Evolutionary conservation across 2,797 vertebrate genomes (phyloP).

Genomic region (Melopsittacus undulatus): DNA sequence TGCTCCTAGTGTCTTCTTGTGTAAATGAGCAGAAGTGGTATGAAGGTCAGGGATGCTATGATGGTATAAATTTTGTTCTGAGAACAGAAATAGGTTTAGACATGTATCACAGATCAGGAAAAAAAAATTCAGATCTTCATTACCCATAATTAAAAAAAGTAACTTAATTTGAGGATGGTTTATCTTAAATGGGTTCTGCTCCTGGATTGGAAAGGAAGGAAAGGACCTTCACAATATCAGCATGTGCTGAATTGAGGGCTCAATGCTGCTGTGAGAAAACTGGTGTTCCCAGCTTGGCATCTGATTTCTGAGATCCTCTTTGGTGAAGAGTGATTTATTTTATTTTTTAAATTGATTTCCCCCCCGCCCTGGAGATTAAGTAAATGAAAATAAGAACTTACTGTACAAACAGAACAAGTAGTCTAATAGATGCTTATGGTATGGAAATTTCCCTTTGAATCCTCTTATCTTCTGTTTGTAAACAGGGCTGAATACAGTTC

Average conservation of each 20-base stretch:
- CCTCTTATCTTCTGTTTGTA: slow-evolving; percentile 54
- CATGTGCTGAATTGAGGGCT: slow-evolving; percentile 21
- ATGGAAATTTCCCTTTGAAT: slow-evolving; percentile 46
- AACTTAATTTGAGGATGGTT: background rate
- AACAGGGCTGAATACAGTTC: slow-evolving; percentile 18
- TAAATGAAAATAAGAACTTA: slow-evolving; percentile 27
- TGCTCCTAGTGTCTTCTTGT: background rate
- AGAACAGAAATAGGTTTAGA: background rate
- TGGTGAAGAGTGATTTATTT: background rate
- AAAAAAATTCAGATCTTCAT: background rate
- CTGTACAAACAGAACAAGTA: slow-evolving; percentile 29
- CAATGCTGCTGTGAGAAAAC: slow-evolving; percentile 50
- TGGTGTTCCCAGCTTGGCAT: slow-evolving; percentile 32
- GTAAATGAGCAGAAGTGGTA: background rate
- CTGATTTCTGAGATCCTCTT: slow-evolving; percentile 57
- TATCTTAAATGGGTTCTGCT: background rate
- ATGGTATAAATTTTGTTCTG: background rate
- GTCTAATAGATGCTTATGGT: slow-evolving; percentile 41
- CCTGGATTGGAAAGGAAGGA: background rate
- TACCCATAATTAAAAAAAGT: background rate
- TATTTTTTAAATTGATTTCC: background rate
- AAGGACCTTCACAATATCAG: background rate
- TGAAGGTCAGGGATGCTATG: background rate
- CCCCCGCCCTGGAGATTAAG: background rate
- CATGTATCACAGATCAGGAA: background rate